Base-by-base conservation (phyloP, 2,797 vertebrate genomes). In the Phrynocephalus guinanensis region DNA sequence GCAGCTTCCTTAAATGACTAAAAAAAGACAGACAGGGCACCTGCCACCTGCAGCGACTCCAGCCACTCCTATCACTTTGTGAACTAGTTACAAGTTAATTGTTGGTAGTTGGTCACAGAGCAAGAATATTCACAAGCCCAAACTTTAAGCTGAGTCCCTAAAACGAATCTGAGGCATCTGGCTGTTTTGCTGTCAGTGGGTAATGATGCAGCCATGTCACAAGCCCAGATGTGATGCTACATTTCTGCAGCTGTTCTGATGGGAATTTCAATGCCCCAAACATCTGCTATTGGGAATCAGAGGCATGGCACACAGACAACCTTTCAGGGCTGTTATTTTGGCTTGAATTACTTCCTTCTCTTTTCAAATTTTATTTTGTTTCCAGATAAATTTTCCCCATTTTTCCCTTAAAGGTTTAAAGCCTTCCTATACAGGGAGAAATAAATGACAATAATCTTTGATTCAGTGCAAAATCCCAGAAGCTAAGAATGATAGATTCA, bases 141-240 rank as follows among this genome's bases (percentile, higher is more conserved):
- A 90, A 93, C 92, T 95, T 91, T 85, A 88, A 94, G 93, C 92
- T 93, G 82, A 83, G 91, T 94, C 95, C 92, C 95, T 94, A 93
- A 95, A 96, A 96, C 88, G 95, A 95, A 96, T 94, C 92, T 92
- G 92, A 93, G 96, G 95, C 97, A 97, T 96, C 96, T 96, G 96
- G 96, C 93, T 95, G 93, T 90, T 95, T 94, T 94, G 95, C 97
- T 95, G 95, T 95, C 30, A 18, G 94, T 96, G 95, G 95, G 96
- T 97, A 97, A 97, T 95, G 95, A 96, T 96, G 96, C 96, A 91
- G 95, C 93, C 95, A 16, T 73, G 7, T 96, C 94, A 60, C 94
- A 95, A 94, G 67, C 95, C 96, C 97, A 97, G 97, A 97, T 97
- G 96, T 96, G 96, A 96, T 95, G 95, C 96, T 96, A 96, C 96